A percentile compares a stretch with the other conserved stretches of the same genome.
These are phyloP conservation scores for Neuroterus valhalla DNA, from an alignment of 1,140 invertebrate genomes.

Conservation along the genomic window DNA sequence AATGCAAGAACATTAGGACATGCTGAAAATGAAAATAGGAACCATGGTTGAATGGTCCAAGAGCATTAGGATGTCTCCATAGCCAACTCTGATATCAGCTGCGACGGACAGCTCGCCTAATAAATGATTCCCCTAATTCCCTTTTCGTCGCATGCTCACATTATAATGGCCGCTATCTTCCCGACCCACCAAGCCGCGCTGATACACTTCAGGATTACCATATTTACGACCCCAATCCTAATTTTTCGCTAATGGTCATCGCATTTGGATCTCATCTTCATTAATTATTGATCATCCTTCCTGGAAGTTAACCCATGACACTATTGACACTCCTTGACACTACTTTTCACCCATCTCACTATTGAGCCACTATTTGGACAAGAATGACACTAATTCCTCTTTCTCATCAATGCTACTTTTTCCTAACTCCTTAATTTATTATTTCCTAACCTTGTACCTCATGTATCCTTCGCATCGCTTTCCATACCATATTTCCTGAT, in stretches of 20 bases:
- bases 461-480: too few species aligned
- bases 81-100: slow-evolving; percentile 64
- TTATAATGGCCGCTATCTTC: slow-evolving; percentile 70
- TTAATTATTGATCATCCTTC: background rate
- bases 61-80: slow-evolving; percentile 54
- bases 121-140: slow-evolving; percentile 72
- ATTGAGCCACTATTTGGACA: too few species aligned
- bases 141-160: slow-evolving; percentile 65
- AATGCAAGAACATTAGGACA: background rate
- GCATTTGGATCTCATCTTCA: slow-evolving; percentile 44
- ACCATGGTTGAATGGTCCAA: slow-evolving; percentile 1
- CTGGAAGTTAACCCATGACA: too few species aligned
- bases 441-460: too few species aligned
- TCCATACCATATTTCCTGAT: too few species aligned
- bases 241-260: slow-evolving; percentile 51
- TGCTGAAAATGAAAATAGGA: background rate
- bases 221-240: slow-evolving; percentile 63
- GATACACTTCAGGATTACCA: slow-evolving; percentile 69
- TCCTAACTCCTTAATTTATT: too few species aligned
- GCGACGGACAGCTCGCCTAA: slow-evolving; percentile 69
- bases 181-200: slow-evolving; percentile 63
- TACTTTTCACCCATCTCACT: too few species aligned
- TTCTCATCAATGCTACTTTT: too few species aligned
- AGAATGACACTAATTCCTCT: too few species aligned
- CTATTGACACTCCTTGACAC: too few species aligned